These are phyloP conservation scores for Agrochola macilenta DNA, from an alignment of 2,888 invertebrate genomes.

Conservation along the genomic window DNA sequence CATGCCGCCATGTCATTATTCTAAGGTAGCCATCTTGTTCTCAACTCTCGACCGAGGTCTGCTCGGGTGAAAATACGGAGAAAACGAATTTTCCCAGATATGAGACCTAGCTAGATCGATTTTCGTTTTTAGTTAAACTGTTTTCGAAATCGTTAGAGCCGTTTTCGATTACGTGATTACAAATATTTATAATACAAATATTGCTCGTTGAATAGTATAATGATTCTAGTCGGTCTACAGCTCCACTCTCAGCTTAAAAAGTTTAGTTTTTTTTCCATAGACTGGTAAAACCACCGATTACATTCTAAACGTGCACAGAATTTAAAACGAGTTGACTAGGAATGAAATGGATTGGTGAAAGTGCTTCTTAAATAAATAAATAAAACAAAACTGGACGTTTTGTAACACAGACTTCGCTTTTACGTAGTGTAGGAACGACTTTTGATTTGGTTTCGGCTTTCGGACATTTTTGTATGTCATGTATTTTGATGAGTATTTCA, in stretches of 20 bases:
- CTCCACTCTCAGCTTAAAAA: not conserved
- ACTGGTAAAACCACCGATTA: slow-evolving; percentile 20
- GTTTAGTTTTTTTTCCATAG: slow-evolving; percentile 7
- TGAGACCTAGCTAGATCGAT: too few species aligned
- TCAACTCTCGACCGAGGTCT: too few species aligned
- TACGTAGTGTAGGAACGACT: not conserved
- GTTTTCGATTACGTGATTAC: too few species aligned
- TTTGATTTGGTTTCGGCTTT: slow-evolving; percentile 9
- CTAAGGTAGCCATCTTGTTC: too few species aligned
- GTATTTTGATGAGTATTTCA: not conserved
- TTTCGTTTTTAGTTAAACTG: too few species aligned
- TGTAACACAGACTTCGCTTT: not conserved
- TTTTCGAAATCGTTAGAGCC: too few species aligned
- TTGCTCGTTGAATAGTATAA: too few species aligned
- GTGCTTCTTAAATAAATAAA: slow-evolving; percentile 31
- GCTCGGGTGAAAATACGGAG: too few species aligned
- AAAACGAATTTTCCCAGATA: too few species aligned
- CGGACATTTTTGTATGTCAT: not conserved
- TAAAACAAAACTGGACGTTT: slow-evolving; percentile 30
- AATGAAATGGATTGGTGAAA: slow-evolving; percentile 47
- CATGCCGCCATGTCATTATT: too few species aligned
- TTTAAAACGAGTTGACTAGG: slow-evolving; percentile 2
- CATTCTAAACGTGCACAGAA: slow-evolving; percentile 28
- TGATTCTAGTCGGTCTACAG: not conserved
- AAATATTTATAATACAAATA: too few species aligned